Percentiles rank a stretch among this genome's conserved stretches.
phyloP scores from a whole-genome alignment of 2,888 invertebrate species.

The Erebia palarica region DNA sequence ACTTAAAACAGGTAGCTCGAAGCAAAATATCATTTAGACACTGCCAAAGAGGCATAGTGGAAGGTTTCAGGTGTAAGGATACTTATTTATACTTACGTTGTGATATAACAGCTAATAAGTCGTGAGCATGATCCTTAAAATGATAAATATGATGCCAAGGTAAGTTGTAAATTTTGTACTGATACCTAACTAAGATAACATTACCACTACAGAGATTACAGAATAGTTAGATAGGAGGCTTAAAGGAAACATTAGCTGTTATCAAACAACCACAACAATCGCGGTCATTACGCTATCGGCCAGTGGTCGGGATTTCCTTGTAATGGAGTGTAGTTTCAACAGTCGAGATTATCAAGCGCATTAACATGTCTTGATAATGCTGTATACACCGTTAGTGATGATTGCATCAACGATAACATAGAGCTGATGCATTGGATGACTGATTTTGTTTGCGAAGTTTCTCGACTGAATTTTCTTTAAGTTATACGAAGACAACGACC shows the following conservation, averaged over 20 bases:
- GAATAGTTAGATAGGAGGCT: background rate
- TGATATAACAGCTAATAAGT: too few species aligned
- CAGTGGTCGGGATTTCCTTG: constrained; percentile 5
- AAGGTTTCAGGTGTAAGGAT: too few species aligned
- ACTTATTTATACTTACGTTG: too few species aligned
- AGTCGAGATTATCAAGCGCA: constrained; percentile 12
- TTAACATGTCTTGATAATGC: constrained; percentile 14
- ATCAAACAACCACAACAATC: constrained; percentile 16
- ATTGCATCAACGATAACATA: background rate
- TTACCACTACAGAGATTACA: background rate
- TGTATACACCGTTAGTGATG: background rate
- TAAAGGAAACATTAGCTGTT: constrained; percentile 13
- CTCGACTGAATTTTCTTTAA: too few species aligned
- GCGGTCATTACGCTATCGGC: constrained; percentile 10
- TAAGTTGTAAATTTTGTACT: background rate
- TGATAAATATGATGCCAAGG: too few species aligned
- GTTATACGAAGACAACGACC: too few species aligned
- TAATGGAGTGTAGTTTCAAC: constrained; percentile 2
- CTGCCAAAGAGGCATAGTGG: too few species aligned
- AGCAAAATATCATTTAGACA: too few species aligned
- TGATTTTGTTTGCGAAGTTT: too few species aligned
- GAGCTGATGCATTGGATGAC: background rate
- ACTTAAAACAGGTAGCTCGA: too few species aligned
- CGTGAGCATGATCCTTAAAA: too few species aligned
- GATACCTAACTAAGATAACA: background rate